phyloP scores from a whole-genome alignment of 2,113 vertebrate species.

The Myiozetetes cayanensis region DNA sequence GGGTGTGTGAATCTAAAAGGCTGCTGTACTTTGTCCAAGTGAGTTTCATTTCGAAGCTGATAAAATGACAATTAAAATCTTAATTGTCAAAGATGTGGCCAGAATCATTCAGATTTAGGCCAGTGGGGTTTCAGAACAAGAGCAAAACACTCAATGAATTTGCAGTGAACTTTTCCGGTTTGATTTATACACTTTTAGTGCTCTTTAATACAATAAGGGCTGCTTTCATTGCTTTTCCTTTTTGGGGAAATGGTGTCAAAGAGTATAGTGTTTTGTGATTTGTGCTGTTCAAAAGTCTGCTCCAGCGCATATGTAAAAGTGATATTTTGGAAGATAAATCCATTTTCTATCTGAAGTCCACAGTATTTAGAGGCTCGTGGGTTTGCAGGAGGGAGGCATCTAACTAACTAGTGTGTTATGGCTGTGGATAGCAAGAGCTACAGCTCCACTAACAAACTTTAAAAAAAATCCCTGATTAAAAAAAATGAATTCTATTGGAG shows the following conservation, averaged over 20 bases:
- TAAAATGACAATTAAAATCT: constrained; percentile 9
- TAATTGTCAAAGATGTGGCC: background rate
- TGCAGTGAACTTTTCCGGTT: background rate
- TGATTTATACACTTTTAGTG: background rate
- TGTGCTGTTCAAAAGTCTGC: constrained; percentile 39
- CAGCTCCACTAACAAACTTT: background rate
- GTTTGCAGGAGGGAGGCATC: background rate
- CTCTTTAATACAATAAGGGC: background rate
- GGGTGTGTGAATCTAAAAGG: background rate
- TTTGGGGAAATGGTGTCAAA: constrained; percentile 61
- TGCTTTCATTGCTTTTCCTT: constrained; percentile 52
- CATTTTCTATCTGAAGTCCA: background rate
- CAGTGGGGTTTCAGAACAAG: background rate
- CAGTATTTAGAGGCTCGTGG: background rate
- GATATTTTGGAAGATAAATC: constrained; percentile 19
- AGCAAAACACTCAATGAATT: background rate
- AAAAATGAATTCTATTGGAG: background rate
- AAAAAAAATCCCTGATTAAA: background rate
- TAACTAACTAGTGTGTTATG: background rate
- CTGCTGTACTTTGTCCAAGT: background rate
- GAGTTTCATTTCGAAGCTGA: constrained; percentile 31
- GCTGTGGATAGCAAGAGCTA: background rate
- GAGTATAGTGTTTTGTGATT: constrained; percentile 32
- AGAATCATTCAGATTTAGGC: background rate
- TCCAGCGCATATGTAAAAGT: background rate